phyloP scores from a whole-genome alignment of 2,888 invertebrate genomes.

The Philhelius pedissequus region DNA sequence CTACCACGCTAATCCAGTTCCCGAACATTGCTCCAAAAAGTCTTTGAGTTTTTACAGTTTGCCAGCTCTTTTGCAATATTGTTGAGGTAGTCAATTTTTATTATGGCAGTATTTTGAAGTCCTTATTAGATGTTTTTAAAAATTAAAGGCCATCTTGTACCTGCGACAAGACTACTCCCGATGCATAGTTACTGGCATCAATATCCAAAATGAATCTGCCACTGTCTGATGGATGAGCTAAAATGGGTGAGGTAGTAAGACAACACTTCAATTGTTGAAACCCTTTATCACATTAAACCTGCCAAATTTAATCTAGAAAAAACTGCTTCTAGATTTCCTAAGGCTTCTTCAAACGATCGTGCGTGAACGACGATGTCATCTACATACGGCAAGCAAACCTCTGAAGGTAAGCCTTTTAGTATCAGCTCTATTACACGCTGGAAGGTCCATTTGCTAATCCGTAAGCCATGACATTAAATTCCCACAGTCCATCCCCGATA shows the following conservation, averaged over 20 bases:
- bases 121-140: no score
- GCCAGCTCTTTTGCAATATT: no score
- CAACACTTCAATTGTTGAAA: neutral
- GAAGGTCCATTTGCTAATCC: constrained; percentile 1
- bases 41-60: no score
- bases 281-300: neutral
- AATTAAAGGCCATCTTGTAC: no score
- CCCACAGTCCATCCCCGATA: neutral
- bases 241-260: neutral
- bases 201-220: neutral
- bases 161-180: no score
- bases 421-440: neutral
- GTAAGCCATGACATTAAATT: constrained; percentile 5
- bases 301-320: neutral
- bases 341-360: neutral
- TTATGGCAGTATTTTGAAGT: no score
- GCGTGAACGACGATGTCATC: neutral
- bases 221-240: neutral
- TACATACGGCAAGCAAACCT: neutral
- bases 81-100: no score
- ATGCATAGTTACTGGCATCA: neutral
- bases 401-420: neutral
- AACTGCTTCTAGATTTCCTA: neutral
- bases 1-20: no score
- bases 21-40: no score